These are phyloP conservation scores for Oostethus manadensis DNA, from an alignment of 2,113 vertebrate genomes.

Conservation along the genomic window DNA sequence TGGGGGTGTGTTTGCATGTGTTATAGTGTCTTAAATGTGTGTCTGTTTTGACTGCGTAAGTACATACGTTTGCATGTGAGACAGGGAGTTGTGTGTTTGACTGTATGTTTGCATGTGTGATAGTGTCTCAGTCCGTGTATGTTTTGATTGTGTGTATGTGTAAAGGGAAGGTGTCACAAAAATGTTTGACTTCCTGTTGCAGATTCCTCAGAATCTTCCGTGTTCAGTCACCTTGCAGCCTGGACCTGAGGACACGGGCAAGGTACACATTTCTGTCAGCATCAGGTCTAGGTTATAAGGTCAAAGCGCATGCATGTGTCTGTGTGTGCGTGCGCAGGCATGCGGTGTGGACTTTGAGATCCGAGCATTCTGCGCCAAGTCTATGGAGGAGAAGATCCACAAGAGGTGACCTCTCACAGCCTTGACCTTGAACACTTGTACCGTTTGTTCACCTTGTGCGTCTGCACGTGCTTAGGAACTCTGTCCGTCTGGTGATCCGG, in stretches of 20 bases:
- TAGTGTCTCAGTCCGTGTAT: background rate
- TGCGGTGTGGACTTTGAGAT: conserved; percentile 92
- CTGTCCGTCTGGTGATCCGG: conserved; percentile 84
- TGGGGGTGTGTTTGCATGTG: background rate
- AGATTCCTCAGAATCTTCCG: conserved; percentile 89
- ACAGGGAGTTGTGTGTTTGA: too few relatives aligned
- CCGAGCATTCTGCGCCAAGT: conserved; percentile 88
- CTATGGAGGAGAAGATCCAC: conserved; percentile 88
- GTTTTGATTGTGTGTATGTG: too few relatives aligned
- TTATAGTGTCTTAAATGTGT: background rate
- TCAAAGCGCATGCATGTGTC: background rate
- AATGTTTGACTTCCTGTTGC: conserved; percentile 6
- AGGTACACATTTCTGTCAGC: conserved; percentile 64
- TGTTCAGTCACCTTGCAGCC: conserved; percentile 90
- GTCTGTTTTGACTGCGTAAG: too few relatives aligned
- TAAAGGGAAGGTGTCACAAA: background rate
- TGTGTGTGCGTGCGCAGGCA: conserved; percentile 67
- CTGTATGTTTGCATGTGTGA: background rate
- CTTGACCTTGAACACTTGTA: background rate
- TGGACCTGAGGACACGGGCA: conserved; percentile 89
- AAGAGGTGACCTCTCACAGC: conserved; percentile 75
- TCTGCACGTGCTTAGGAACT: conserved; percentile 72
- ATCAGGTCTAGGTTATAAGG: background rate
- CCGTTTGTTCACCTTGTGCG: background rate
- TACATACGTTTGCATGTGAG: too few relatives aligned